Conservation (phyloP, 1,140 invertebrate species). For the Anastrepha obliqua region DNA sequence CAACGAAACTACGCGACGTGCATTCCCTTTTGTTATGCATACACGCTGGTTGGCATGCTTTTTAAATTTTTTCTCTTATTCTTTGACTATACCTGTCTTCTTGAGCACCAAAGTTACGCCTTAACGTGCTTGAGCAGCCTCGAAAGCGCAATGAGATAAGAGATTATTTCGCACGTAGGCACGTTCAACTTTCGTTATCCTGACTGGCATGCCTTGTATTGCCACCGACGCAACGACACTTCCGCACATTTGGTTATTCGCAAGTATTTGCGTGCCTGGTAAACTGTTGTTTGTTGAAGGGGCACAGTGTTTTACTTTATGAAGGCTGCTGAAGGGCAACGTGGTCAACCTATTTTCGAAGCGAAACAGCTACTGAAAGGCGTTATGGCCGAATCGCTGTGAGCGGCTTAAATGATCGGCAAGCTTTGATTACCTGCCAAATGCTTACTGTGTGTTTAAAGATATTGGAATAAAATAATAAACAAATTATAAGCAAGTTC, state of each 20-base stretch:
- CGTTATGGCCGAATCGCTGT: no score
- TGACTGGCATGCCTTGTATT: constrained; percentile 27
- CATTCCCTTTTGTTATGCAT: background rate
- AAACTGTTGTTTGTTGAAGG: background rate
- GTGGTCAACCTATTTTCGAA: no score
- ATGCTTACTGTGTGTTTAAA: no score
- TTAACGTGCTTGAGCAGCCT: constrained; percentile 37
- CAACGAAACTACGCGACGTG: background rate
- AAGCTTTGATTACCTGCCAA: no score
- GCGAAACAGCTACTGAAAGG: no score
- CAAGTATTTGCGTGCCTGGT: background rate
- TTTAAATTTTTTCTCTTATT: background rate
- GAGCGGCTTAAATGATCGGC: no score
- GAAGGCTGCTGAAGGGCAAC: background rate
- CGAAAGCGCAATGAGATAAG: constrained; percentile 21
- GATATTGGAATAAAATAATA: no score
- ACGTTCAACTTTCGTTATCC: constrained; percentile 35
- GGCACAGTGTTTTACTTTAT: background rate
- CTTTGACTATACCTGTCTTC: background rate
- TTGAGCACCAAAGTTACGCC: background rate
- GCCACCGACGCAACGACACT: constrained; percentile 12
- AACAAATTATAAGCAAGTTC: no score
- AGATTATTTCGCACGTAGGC: constrained; percentile 44
- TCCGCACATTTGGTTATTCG: constrained; percentile 6
- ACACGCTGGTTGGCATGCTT: no score